Percentiles rank a stretch among this genome's conserved stretches.
Evolutionary conservation across 30 jellyfish, hydroid and myxozoan genomes (phyloP).

Genomic region (Chrysaora quinquecirrha): DNA sequence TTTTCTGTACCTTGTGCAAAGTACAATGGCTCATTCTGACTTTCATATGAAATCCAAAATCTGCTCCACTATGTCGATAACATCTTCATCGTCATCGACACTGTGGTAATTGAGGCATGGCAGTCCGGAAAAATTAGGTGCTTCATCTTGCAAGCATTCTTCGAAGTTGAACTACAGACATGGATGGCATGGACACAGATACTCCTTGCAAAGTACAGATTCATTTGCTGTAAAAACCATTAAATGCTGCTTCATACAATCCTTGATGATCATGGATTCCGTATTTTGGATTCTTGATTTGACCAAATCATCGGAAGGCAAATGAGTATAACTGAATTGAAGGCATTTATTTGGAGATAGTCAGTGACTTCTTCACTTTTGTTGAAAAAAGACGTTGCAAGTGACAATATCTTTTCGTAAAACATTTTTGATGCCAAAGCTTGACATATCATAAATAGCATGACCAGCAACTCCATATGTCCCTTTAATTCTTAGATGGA

Average conservation of each 20-base stretch:
- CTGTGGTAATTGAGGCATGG: conserved; percentile 25
- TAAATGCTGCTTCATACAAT: conserved; percentile 36
- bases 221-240: not conserved
- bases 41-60: conserved; percentile 28
- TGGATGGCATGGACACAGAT: conserved; percentile 36
- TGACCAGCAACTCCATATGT: conserved; percentile 53
- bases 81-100: conserved; percentile 29
- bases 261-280: conserved; percentile 1
- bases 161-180: conserved; percentile 49
- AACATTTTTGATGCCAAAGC: conserved; percentile 48
- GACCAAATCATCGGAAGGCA: conserved; percentile 21
- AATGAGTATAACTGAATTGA: conserved; percentile 26
- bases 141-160: conserved; percentile 48
- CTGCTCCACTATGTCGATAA: conserved; percentile 5
- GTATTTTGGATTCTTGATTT: conserved; percentile 18
- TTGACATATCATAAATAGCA: conserved; percentile 26
- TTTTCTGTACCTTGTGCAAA: conserved; percentile 34
- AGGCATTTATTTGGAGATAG: conserved; percentile 44
- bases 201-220: conserved; percentile 39
- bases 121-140: conserved; percentile 28
- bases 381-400: conserved; percentile 32
- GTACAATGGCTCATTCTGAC: conserved; percentile 46
- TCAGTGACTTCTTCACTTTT: conserved; percentile 40
- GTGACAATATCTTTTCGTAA: conserved; percentile 36
- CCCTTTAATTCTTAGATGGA: conserved; percentile 19